Evolutionary conservation across 2,797 vertebrate genomes (phyloP), one percentile per base, ranked within the genome.

Genomic region (Poecilia gillii): DNA sequence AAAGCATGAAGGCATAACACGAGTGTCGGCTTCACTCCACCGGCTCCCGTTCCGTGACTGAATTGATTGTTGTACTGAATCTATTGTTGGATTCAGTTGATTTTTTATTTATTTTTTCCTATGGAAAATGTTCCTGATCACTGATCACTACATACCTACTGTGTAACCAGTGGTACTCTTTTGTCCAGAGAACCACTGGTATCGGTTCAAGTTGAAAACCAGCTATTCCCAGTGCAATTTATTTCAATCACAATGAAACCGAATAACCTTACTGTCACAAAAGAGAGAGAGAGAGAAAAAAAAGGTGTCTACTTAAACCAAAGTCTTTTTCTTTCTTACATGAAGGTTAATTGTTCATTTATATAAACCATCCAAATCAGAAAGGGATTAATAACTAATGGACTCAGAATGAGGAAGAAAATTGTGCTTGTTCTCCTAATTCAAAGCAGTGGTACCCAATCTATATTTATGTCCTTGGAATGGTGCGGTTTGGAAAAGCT

Each of bases 311-410:
- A n/a, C 12, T 45, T 70, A 25, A 11, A 70, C n/a, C 68, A 71
- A 90, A 87, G 91, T 84, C 51, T 51, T 41, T 41, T 23, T 83
- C 23, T 23, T 83, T 79, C 39, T 2, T 72, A 88, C 85, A 91
- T 88, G 88, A 93, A 91, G 93, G 91, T 91, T 90, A 90, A 81
- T 12, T 79, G 90, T 91, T 90, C 89, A 82, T 14, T 79, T 59
- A 86, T 83, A 87, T 78, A 88, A 79, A 86, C 79, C 43, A 81
- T 78, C 75, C 75, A 79, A 86, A 93, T 93, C 87, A 93, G 85
- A 83, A 23, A 77, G 28, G 80, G 79, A 91, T 93, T 91, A 94
- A 93, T 93, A 94, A 93, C 90, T 93, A 92, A 93, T 92, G 85
- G 86, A 80, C 74, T 87, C 73, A n/a, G 86, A 94, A 92, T 88